A percentile compares a stretch with the other conserved stretches of the same genome.
phyloP scores from a whole-genome alignment of 2,797 vertebrate species.

The Rhinoraja longicauda region DNA sequence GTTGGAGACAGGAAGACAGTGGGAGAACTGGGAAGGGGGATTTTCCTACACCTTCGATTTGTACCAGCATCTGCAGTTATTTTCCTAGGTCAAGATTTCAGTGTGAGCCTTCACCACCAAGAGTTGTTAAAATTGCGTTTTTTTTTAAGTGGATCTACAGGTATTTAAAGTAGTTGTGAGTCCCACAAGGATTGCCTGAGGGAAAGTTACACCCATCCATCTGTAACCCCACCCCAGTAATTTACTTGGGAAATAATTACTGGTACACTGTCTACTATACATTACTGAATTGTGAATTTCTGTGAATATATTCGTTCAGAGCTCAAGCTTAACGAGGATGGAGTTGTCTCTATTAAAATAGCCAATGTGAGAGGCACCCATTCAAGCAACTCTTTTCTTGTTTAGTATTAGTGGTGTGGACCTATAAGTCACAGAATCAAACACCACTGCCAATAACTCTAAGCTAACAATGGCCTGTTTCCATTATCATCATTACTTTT shows the following conservation, averaged over 20 bases:
- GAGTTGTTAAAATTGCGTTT: neutral
- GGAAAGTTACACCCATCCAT: slow-evolving; percentile 28
- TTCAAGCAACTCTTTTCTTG: neutral
- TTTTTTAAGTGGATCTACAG: neutral
- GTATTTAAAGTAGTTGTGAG: neutral
- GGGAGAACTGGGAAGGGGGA: too few species aligned
- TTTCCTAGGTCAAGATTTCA: neutral
- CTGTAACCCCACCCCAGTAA: neutral
- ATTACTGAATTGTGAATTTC: neutral
- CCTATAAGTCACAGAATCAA: neutral
- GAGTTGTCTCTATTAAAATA: neutral
- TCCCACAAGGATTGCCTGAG: neutral
- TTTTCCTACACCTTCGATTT: too few species aligned
- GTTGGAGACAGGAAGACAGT: too few species aligned
- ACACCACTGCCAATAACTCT: neutral
- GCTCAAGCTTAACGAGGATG: neutral
- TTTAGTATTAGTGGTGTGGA: neutral
- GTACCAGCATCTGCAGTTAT: too few species aligned
- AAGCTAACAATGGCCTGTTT: too few species aligned
- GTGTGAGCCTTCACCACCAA: neutral
- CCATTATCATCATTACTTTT: too few species aligned
- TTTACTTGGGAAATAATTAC: neutral
- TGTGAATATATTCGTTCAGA: neutral
- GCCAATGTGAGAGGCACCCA: neutral
- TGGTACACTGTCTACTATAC: neutral